Evolutionary conservation across 1,140 invertebrate genomes (phyloP), one percentile per base, ranked within the genome.

Genomic region (Lucilia cuprina): DNA sequence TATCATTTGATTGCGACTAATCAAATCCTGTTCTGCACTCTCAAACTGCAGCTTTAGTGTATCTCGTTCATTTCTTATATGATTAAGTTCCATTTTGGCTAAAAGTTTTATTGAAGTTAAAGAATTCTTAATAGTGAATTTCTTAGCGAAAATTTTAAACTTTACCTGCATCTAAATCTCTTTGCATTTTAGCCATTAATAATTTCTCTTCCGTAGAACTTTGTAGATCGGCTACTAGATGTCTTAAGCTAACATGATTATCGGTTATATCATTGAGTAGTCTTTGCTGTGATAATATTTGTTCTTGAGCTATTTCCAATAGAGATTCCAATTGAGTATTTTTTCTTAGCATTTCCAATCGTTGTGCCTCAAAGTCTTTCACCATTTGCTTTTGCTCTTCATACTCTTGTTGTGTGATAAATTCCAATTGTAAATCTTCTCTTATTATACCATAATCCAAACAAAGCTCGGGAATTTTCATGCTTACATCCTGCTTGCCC

Each of bases 271-370:
- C 88, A 77, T 89, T 90, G 21, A 91, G 85, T 25, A 91, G 50
- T 80, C 84, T 87, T 74, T 91, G 90, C 78, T 91, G 90, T 0
- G 90, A 90, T 77, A 87, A 86, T 8, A 91, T 90, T 86, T 91
- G 47, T 35, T 47, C 89, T 49, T 91, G 88, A 50, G 91, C 88
- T 17, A 93, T 91, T 70, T 91, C 88, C 0, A 91, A 82, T 4
- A 89, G 84, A 25, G 89, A 91, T 83, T 91, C 90, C 34, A 93
- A 84, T 74, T 88, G 89, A 30, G 92, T 90, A 50, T 90, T 91
- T 60, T 93, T 91, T 13, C 88, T 84, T 65, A 86, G 83, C 80
- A 92, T 74, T 25, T 87, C 87, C 35, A 85, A 74, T 19, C 89
- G 87, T 25, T 86, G 85, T 17, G 84, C 84, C 25, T 87, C 83